A percentile compares a stretch with the other conserved stretches of the same genome.
phyloP scores from a whole-genome alignment of 92 coral and sea anemone genomes.

The Montipora capitata region DNA sequence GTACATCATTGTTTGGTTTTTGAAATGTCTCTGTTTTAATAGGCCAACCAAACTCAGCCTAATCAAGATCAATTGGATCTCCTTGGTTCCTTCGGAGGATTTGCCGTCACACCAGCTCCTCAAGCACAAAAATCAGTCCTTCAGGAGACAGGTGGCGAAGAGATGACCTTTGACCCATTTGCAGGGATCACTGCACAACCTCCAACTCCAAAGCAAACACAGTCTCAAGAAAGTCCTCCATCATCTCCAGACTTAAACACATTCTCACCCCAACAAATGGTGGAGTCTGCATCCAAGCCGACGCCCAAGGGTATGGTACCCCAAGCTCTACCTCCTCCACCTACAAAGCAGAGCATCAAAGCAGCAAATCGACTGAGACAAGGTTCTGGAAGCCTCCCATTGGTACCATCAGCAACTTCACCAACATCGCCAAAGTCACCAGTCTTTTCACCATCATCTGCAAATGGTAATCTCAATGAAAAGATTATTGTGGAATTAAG shows the following conservation, averaged over 20 bases:
- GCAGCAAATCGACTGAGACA: conserved; percentile 82
- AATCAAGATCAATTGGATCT: conserved; percentile 62
- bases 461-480: conserved; percentile 6
- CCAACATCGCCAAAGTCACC: conserved; percentile 38
- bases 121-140: conserved; percentile 26
- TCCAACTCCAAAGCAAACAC: not conserved
- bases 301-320: conserved; percentile 48
- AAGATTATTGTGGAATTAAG: not conserved
- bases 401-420: conserved; percentile 27
- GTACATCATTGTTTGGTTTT: not conserved
- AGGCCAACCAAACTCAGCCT: conserved; percentile 26
- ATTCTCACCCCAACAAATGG: conserved; percentile 62
- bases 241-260: conserved; percentile 45
- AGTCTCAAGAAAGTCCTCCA: conserved; percentile 14
- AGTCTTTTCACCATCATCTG: conserved; percentile 21
- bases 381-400: conserved; percentile 29
- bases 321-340: conserved; percentile 94
- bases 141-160: conserved; percentile 3
- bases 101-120: conserved; percentile 4
- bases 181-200: conserved; percentile 23
- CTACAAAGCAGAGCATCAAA: conserved; percentile 93
- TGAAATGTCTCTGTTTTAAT: not conserved
- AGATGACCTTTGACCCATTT: conserved; percentile 56
- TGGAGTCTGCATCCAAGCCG: conserved; percentile 36
- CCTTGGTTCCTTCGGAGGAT: conserved; percentile 48